Conservation (phyloP, 2,113 vertebrate species). For the Motacilla alba region DNA sequence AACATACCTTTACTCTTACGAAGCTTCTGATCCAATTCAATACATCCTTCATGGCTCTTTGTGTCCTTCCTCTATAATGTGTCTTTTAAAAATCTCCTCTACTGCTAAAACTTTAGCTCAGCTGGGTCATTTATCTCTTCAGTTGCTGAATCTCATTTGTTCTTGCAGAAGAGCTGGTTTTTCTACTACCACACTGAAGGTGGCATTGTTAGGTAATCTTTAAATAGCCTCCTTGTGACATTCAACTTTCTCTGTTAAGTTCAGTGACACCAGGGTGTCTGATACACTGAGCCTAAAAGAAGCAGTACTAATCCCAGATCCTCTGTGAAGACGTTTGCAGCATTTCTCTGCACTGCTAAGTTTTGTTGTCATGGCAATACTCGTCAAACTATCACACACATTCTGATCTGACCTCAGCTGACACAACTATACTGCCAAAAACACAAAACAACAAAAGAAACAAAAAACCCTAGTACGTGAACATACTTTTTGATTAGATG, state of each 20-base stretch:
- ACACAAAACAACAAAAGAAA: neutral
- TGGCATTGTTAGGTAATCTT: neutral
- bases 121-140: neutral
- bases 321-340: neutral
- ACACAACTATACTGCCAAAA: neutral
- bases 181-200: neutral
- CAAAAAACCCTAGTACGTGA: rapidly evolving
- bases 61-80: neutral
- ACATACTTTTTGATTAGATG: neutral
- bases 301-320: neutral
- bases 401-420: neutral
- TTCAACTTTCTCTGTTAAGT: neutral
- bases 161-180: neutral
- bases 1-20: neutral
- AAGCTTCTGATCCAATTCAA: neutral
- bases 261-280: neutral
- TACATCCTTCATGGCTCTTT: neutral
- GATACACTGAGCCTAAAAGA: neutral
- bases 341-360: neutral
- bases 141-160: neutral
- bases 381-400: neutral
- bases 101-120: neutral
- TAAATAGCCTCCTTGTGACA: neutral
- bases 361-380: neutral
- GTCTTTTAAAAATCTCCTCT: neutral